A percentile compares a stretch with the other conserved stretches of the same genome.
Conservation (phyloP, 2,113 vertebrate species). For the Paradisaea rubra region DNA sequence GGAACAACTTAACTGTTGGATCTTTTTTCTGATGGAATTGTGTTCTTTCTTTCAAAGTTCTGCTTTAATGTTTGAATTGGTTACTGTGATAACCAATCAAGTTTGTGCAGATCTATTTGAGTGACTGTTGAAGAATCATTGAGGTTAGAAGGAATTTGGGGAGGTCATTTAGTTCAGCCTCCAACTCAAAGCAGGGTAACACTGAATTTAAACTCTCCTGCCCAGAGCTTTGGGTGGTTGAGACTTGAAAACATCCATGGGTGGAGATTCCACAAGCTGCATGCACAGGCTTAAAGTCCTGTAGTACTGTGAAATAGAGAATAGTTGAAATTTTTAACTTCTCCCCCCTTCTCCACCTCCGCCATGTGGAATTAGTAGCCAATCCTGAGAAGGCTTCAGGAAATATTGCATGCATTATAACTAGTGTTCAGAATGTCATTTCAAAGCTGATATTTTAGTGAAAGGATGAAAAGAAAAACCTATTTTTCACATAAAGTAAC, state of each 20-base stretch:
- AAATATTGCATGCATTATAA: background rate
- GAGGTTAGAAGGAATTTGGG: background rate
- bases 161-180: background rate
- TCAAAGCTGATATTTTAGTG: background rate
- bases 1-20: background rate
- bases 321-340: background rate
- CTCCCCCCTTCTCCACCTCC: rapidly evolving
- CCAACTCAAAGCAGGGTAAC: background rate
- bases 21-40: background rate
- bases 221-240: background rate
- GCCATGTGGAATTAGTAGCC: background rate
- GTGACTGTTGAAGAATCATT: background rate
- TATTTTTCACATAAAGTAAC: background rate
- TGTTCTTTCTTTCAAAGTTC: background rate
- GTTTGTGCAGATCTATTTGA: background rate
- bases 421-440: background rate
- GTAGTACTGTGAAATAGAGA: background rate
- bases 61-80: background rate
- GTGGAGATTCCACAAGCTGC: background rate
- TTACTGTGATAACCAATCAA: background rate
- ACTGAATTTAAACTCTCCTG: background rate
- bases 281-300: background rate
- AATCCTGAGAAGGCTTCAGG: background rate
- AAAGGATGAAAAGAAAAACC: background rate
- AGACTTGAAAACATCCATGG: background rate